Base-by-base conservation (phyloP, 2,797 vertebrate species). In the Danio albolineatus region DNA sequence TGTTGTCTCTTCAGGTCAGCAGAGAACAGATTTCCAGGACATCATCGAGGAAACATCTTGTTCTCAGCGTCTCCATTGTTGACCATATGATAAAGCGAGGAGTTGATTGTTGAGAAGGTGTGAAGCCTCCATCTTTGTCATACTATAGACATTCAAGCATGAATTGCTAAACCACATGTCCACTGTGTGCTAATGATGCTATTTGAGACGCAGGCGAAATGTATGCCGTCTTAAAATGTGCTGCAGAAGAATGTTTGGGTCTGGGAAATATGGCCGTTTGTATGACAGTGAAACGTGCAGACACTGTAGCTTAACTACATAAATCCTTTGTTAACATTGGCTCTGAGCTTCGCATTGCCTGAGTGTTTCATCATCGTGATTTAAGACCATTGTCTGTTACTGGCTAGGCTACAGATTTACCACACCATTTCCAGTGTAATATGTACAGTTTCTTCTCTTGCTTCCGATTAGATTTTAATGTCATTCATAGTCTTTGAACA, bases 161-260 rank as follows among this genome's bases (percentile, higher is more conserved):
- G 78, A 79, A 85, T 87, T 87, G 86, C 80, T 86, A 85, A 85
- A 87, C 82, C 83, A 86, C 82, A 80, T 83, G 83, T 87, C 83
- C 69, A 21, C 28, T 59, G 76, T 79, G 84, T 56, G 71, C 79
- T 83, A 84, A 83, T 49, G 70, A 59, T 41, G 73, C 83, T 87
- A 86, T 86, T 87, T 86, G 74, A 78, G 84, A 81, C 6, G 21
- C 83, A 86, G 85, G 80, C 83, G 83, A 71, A 85, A 46, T 51
- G 54, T 28, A 28, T 28, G 28, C 28, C 28, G 28, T 28, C 28
- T 28, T 28, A 28, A 28, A 28, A 28, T 28, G 3, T 28, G 51
- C 36, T 38, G n/a, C 49, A 46, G 44, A 43, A 17, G 44, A 38
- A 19, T 28, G 60, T 44, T 43, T 56, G 57, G 12, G 16, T 56